Evolutionary conservation across 2,113 vertebrate species (phyloP).

Genomic region (Morone saxatilis): DNA sequence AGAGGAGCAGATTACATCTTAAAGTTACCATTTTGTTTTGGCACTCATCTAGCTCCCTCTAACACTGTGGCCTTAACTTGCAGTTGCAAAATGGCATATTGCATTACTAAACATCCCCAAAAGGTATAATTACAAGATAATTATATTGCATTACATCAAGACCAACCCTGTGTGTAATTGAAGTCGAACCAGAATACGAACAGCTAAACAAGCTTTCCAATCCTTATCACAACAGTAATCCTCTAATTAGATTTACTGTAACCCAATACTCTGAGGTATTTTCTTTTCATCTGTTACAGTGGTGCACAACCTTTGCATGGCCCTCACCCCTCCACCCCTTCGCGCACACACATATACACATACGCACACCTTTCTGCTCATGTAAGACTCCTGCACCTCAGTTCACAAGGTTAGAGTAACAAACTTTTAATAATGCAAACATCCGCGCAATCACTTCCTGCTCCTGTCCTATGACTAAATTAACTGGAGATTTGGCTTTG

Average conservation of each 20-base stretch:
- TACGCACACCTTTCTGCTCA: slow-evolving; percentile 41
- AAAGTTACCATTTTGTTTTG: slow-evolving; percentile 45
- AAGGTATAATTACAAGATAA: slow-evolving; percentile 76
- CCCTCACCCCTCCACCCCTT: slow-evolving; percentile 10
- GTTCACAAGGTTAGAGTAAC: slow-evolving; percentile 64
- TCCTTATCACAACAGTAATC: slow-evolving; percentile 74
- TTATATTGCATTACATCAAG: slow-evolving; percentile 71
- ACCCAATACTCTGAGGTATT: slow-evolving; percentile 46
- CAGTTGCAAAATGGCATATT: slow-evolving; percentile 65
- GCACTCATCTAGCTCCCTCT: slow-evolving; percentile 30
- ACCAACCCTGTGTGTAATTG: slow-evolving; percentile 61
- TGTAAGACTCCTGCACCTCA: slow-evolving; percentile 41
- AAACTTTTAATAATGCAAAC: slow-evolving; percentile 68
- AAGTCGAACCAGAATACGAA: slow-evolving; percentile 54
- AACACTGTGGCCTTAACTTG: slow-evolving; percentile 50
- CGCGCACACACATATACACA: background rate
- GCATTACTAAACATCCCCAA: slow-evolving; percentile 70
- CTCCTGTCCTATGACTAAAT: slow-evolving; percentile 67
- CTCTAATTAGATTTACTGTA: slow-evolving; percentile 70
- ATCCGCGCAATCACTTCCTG: slow-evolving; percentile 70
- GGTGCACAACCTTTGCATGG: slow-evolving; percentile 31
- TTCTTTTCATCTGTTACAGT: slow-evolving; percentile 60
- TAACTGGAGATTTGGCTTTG: slow-evolving; percentile 64
- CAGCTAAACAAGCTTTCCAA: slow-evolving; percentile 61
- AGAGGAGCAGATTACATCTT: slow-evolving; percentile 33